A percentile compares a stretch with the other conserved stretches of the same genome.
phyloP scores from a whole-genome alignment of 2,888 invertebrate species.

The Carterocephalus palaemon region DNA sequence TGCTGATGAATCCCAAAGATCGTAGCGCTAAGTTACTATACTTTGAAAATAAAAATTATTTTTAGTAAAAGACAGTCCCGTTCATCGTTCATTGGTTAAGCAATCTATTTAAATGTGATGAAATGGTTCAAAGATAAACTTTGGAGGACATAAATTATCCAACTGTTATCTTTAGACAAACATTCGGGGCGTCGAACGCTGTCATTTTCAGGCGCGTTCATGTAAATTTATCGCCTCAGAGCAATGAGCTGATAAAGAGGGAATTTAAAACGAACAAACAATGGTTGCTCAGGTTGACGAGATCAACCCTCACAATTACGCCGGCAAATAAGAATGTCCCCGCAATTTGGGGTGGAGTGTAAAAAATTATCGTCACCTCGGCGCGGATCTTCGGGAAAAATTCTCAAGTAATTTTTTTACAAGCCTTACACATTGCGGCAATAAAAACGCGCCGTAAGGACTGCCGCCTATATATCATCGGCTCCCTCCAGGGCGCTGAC shows the following conservation, averaged over 20 bases:
- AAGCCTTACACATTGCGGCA: conserved; percentile 69
- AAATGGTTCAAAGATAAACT: not conserved
- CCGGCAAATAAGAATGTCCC: conserved; percentile 53
- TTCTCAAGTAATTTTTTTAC: conserved; percentile 69
- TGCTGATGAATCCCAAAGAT: too few relatives aligned
- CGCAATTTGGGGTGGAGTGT: conserved; percentile 50
- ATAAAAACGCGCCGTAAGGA: conserved; percentile 64
- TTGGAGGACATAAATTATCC: not conserved
- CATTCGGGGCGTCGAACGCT: not conserved
- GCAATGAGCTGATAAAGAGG: conserved; percentile 24
- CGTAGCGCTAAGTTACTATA: too few relatives aligned
- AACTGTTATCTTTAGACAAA: not conserved
- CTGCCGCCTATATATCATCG: conserved; percentile 64
- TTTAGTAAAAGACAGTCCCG: too few relatives aligned
- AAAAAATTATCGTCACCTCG: conserved; percentile 63
- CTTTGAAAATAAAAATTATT: too few relatives aligned
- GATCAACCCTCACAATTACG: conserved; percentile 28
- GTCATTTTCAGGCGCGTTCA: conserved; percentile 10
- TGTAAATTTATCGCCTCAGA: conserved; percentile 14
- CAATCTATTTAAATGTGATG: too few relatives aligned
- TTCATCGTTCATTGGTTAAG: too few relatives aligned
- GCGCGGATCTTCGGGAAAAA: conserved; percentile 32
- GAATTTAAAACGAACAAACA: conserved; percentile 25
- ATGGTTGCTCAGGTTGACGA: conserved; percentile 18
- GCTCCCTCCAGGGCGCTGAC: conserved; percentile 50